These are phyloP conservation scores for Cataglyphis cursor DNA, from an alignment of 2,888 invertebrate genomes.

Conservation along the genomic window DNA sequence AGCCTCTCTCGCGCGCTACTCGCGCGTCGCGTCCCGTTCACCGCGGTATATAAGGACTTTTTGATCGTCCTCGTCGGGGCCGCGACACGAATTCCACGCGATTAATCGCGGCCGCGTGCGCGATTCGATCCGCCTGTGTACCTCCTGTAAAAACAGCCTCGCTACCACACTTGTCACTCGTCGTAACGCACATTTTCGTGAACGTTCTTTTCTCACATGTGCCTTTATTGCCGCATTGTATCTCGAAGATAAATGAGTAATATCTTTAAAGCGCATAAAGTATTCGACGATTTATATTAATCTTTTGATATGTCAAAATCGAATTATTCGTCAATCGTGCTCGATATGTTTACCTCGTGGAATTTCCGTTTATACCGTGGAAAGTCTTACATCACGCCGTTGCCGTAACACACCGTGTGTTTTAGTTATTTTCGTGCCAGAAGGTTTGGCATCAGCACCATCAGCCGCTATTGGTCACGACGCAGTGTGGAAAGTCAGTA, in stretches of 20 bases:
- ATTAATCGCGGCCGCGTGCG: constrained; percentile 55
- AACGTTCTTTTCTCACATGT: not conserved
- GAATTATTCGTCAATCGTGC: constrained; percentile 1
- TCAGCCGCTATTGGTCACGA: constrained; percentile 68
- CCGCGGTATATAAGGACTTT: constrained; percentile 73
- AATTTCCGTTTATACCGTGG: constrained; percentile 37
- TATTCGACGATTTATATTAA: not conserved
- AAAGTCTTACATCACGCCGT: constrained; percentile 63
- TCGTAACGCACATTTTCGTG: not conserved
- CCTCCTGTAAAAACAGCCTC: constrained; percentile 22
- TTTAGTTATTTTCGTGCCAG: constrained; percentile 71
- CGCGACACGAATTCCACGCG: constrained; percentile 70
- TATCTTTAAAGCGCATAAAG: not conserved
- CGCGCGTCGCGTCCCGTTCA: constrained; percentile 66
- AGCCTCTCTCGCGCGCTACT: constrained; percentile 44
- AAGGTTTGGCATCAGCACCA: constrained; percentile 40
- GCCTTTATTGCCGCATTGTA: not conserved
- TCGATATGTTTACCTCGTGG: not conserved
- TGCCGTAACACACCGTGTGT: constrained; percentile 60
- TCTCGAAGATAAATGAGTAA: not conserved
- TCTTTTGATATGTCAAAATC: not conserved
- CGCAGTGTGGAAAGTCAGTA: constrained; percentile 60
- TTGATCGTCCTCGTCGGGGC: constrained; percentile 63
- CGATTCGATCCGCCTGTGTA: constrained; percentile 38
- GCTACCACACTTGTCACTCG: constrained; percentile 24